Base-by-base conservation (phyloP, 2,888 invertebrate genomes). In the Nomada fucata region DNA sequence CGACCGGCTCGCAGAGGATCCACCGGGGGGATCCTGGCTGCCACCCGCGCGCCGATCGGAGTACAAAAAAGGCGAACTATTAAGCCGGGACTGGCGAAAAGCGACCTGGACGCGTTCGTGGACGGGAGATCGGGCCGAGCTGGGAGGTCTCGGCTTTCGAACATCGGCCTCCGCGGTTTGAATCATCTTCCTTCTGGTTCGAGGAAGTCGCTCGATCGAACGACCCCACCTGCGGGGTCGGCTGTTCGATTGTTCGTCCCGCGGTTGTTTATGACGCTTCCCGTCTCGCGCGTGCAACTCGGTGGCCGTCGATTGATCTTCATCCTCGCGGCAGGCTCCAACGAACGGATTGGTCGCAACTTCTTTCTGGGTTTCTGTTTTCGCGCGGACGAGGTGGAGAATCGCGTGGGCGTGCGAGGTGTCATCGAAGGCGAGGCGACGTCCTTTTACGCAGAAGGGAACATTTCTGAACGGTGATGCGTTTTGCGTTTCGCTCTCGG, bases 61-160 rank as follows among this genome's bases (percentile, higher is more conserved):
- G 60, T 67, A 79, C 71, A 85, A 84, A 85, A 85, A 77, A 78
- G 70, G 76, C 76, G 44, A 83, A 85, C 85, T 85, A 86, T 86
- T 85, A 86, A 85, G 78, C 68, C 72, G 69, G 52, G 29, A 60
- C 63, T 61, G 64, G 69, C 74, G 79, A 82, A 77, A 69, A 76
- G 42, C 68, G 50, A 67, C 42, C 50, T 50, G 61, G 70, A 78
- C 63, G 68, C 64, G 76, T 82, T 84, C 73, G 68, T 84, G 67
- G 80, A 52, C 53, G 59, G 64, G 52, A 15, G 47, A 50, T 60
- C 63, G 69, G 77, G 23, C 76, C 77, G 26, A 65, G 63, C 78
- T 86, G 85, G 82, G 85, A 86, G 85, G 85, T 86, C 75, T 60
- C 70, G 68, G 65, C 76, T 82, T 76, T 57, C 73, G 64, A 53